Conservation (phyloP, 64 coral and sea anemone species). For the Stichodactyla mertensii region DNA sequence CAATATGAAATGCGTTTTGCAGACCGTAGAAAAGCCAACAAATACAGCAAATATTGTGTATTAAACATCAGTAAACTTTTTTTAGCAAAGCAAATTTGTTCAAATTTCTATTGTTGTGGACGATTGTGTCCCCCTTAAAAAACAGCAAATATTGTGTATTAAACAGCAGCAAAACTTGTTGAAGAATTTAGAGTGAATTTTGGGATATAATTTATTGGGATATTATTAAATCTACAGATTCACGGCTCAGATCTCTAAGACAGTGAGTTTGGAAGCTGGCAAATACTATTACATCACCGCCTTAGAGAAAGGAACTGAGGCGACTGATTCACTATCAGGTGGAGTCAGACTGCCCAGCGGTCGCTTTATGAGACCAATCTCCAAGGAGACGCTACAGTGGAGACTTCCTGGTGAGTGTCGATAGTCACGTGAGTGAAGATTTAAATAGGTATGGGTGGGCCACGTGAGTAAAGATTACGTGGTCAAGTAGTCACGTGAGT, state of each 20-base stretch:
- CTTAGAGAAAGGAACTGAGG: constrained; percentile 82
- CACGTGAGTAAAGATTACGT: background rate
- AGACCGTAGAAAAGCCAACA: too few relatives aligned
- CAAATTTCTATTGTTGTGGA: too few relatives aligned
- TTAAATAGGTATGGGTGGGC: background rate
- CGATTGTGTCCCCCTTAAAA: too few relatives aligned
- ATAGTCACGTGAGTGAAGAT: background rate
- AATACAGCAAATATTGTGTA: too few relatives aligned
- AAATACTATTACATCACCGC: constrained; percentile 93
- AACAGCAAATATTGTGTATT: too few relatives aligned
- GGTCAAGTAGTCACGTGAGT: too few relatives aligned
- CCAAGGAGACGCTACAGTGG: constrained; percentile 97
- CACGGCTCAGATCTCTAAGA: constrained; percentile 74
- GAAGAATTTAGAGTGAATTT: too few relatives aligned
- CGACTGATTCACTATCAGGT: constrained; percentile 78
- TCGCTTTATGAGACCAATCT: constrained; percentile 95
- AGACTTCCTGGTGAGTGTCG: constrained; percentile 71
- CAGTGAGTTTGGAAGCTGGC: constrained; percentile 77
- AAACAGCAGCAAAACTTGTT: too few relatives aligned
- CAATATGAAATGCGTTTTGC: too few relatives aligned
- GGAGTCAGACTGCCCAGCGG: constrained; percentile 94
- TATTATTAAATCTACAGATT: constrained; percentile 38
- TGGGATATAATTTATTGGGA: too few relatives aligned
- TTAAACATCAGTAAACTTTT: too few relatives aligned
- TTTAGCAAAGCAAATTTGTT: too few relatives aligned